Conservation (phyloP, 2,888 invertebrate species). For the Eristalis intricaria region DNA sequence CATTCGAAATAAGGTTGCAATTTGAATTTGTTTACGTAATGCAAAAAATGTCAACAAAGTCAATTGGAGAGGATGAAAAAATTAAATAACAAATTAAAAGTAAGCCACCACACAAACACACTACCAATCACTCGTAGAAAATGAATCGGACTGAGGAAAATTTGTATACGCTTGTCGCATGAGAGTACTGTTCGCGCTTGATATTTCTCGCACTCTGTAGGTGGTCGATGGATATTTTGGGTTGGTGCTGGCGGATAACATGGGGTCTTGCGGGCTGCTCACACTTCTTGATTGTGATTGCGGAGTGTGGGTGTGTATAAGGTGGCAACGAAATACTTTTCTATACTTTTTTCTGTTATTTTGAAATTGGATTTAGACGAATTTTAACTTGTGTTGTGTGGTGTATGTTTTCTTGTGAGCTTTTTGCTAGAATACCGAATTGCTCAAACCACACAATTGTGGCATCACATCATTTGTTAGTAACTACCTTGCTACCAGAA, state of each 20-base stretch:
- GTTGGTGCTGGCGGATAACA: neutral
- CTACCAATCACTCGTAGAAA: constrained; percentile 44
- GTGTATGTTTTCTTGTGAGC: too few species aligned
- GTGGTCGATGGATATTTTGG: neutral
- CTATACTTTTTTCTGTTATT: too few species aligned
- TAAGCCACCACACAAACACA: neutral
- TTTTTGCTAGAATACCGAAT: too few species aligned
- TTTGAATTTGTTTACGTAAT: constrained; percentile 43
- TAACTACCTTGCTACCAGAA: too few species aligned
- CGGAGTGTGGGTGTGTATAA: neutral
- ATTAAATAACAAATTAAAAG: constrained; percentile 44
- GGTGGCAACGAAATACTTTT: neutral
- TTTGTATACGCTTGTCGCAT: constrained; percentile 33
- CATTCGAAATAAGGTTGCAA: constrained; percentile 23
- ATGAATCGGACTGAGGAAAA: constrained; percentile 57
- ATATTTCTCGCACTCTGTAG: neutral
- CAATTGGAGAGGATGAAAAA: constrained; percentile 14
- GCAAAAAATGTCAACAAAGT: constrained; percentile 57
- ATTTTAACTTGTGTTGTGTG: too few species aligned
- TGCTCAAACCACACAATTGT: too few species aligned
- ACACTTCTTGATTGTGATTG: neutral
- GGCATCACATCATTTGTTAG: too few species aligned
- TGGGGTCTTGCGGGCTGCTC: neutral
- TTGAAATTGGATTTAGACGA: too few species aligned
- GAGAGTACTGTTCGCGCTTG: constrained; percentile 10